Evolutionary conservation across 2,888 invertebrate species (phyloP).

Genomic region (Pegoplata infirma): DNA sequence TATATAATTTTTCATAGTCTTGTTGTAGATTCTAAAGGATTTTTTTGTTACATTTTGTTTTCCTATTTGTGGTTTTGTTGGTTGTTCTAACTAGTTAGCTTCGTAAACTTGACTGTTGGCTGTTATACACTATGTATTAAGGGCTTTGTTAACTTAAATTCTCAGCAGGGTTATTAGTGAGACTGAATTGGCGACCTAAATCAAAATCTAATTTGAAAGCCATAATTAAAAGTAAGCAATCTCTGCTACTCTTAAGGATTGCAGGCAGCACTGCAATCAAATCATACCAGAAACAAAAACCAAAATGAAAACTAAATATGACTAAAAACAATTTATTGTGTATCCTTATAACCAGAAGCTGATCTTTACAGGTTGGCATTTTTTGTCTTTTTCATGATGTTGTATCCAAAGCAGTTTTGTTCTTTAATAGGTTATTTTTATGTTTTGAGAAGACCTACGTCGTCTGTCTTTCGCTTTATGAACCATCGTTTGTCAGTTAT

Average conservation of each 20-base stretch:
- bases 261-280: conserved; percentile 19
- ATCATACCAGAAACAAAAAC: background rate
- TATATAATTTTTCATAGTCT: conserved; percentile 46
- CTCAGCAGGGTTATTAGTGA: conserved; percentile 58
- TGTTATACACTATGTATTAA: conserved; percentile 8
- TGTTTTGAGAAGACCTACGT: conserved; percentile 34
- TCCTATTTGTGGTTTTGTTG: conserved; percentile 17
- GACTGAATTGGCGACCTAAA: conserved; percentile 62
- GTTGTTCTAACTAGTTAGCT: background rate
- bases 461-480: conserved; percentile 26
- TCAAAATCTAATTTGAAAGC: conserved; percentile 67
- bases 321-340: conserved; percentile 9
- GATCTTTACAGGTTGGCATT: background rate
- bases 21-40: conserved; percentile 27
- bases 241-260: no score
- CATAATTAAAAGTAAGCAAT: conserved; percentile 65
- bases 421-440: conserved; percentile 48
- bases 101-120: background rate
- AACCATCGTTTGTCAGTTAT: conserved; percentile 61
- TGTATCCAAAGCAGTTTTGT: conserved; percentile 11
- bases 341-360: conserved; percentile 47
- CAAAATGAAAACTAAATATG: no score
- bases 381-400: background rate
- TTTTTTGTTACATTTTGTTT: conserved; percentile 38
- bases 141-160: conserved; percentile 29